Evolutionary conservation across 1,140 invertebrate genomes (phyloP).

Genomic region (Drosophila hydei): DNA sequence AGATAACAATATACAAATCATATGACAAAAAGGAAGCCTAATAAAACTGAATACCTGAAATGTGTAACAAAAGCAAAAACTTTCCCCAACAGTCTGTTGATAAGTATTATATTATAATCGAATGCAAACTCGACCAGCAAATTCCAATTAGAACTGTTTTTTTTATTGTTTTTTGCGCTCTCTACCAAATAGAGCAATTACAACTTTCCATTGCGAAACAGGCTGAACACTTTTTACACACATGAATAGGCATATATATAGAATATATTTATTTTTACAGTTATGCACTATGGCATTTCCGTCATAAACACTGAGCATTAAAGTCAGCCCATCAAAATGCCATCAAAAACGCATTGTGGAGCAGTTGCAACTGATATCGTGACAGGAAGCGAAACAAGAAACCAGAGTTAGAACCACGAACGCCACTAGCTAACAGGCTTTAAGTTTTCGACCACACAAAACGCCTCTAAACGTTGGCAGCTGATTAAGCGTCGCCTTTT

Average conservation of each 20-base stretch:
- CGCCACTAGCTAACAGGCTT: background rate
- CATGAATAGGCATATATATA: constrained; percentile 1
- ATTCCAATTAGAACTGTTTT: constrained; percentile 1
- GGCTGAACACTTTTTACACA: constrained; percentile 6
- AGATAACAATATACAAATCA: background rate
- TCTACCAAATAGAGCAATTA: constrained; percentile 44
- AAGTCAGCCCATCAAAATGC: constrained; percentile 41
- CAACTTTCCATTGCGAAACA: constrained; percentile 48
- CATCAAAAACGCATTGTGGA: constrained; percentile 30
- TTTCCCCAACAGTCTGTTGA: constrained; percentile 4
- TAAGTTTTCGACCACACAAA: constrained; percentile 20
- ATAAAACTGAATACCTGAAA: constrained; percentile 8
- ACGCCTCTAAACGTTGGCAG: constrained; percentile 2
- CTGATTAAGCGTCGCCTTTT: constrained; percentile 9
- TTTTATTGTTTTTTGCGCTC: background rate
- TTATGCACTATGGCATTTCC: constrained; percentile 28
- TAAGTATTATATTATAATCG: constrained; percentile 11
- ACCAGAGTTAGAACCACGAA: constrained; percentile 26
- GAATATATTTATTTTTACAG: background rate
- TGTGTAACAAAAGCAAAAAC: background rate
- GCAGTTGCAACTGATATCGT: constrained; percentile 21
- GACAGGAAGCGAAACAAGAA: constrained; percentile 26
- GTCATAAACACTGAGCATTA: constrained; percentile 42
- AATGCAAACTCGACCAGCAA: constrained; percentile 11
- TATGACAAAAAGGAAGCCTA: background rate